Evolutionary conservation across 1,140 invertebrate species (phyloP), one percentile per base, ranked within the genome.

Genomic region (Fopius arisanus): DNA sequence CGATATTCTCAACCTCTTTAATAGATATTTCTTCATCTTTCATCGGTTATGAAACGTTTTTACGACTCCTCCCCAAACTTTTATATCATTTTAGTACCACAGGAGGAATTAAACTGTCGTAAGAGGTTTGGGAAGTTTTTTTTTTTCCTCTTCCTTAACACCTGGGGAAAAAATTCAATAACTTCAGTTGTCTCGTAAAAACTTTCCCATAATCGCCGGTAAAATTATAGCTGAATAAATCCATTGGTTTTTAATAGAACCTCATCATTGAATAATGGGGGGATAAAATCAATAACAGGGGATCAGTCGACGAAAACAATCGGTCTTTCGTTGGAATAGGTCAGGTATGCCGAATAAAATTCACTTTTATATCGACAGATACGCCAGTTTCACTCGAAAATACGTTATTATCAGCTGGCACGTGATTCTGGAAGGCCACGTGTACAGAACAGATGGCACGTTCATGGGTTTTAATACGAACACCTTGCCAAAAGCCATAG

Each of bases 91-190:
- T 59, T 59, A 59, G 54, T 59, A 59, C 54, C 23, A 9, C 54
- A 23, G 19, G 23, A 59, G 62, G 28, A 65, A 65, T 65, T 65
- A 65, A 65, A 65, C 62, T 65, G 62, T 65, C 62, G 28, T 65
- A 31, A 31, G 28, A 65, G 62, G 28, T 9, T 5, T 6, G 26
- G 28, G n/a, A 19, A 31, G 5, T 29, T 65, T 14, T 65, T 59
- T 59, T 59, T 23, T 59, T 65, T 33, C n/a, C 19, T 26, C 26
- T 28, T 59, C 23, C n/a, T 23, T 26, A 63, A 54, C 71, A 67
- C 26, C n/a, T 16, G n/a, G n/a, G 26, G 26, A 59, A 54, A 59
- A 59, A 28, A 59, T 26, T 59, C 23, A 59, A 59, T 59, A 59
- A 26, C 54, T 54, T 31, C 19, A 21, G 9, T 26, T 68, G 14